A percentile compares a stretch with the other conserved stretches of the same genome.
Conservation (phyloP, 2,888 invertebrate genomes). For the Sussaba pulchella region DNA sequence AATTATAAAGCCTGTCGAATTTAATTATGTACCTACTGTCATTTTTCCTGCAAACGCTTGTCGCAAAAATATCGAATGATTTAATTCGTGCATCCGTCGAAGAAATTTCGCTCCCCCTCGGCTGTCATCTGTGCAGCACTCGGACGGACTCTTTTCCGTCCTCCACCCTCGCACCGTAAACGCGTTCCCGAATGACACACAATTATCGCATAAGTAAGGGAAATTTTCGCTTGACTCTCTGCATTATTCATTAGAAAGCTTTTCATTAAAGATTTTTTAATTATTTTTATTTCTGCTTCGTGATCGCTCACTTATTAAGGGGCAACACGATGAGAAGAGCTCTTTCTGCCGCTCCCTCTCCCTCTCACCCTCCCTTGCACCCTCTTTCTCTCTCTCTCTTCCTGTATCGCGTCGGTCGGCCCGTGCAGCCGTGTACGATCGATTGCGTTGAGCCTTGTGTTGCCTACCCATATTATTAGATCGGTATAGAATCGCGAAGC, state of each 20-base stretch:
- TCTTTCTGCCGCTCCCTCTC: no score
- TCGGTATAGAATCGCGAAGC: constrained; percentile 47
- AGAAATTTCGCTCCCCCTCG: no score
- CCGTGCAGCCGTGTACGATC: constrained; percentile 47
- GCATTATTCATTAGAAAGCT: constrained; percentile 13
- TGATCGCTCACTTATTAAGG: constrained; percentile 27
- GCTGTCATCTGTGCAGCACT: neutral
- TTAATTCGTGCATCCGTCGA: no score
- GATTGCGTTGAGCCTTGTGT: constrained; percentile 52
- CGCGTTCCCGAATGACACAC: neutral
- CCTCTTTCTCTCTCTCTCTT: no score
- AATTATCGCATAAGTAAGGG: constrained; percentile 4
- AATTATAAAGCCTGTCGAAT: no score
- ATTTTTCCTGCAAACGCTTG: no score
- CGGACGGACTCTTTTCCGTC: no score
- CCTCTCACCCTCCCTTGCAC: no score
- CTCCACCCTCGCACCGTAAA: no score
- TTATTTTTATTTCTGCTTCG: constrained; percentile 3
- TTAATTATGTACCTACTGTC: no score
- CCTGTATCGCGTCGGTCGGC: neutral
- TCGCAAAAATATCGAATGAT: no score
- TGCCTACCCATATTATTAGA: constrained; percentile 53
- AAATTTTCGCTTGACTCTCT: constrained; percentile 1
- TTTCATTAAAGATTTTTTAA: neutral
- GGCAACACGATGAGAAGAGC: neutral